Percentiles rank a stretch among this genome's conserved stretches.
Evolutionary conservation across 2,797 vertebrate genomes (phyloP).

Genomic region (Eutrigla gurnardus): DNA sequence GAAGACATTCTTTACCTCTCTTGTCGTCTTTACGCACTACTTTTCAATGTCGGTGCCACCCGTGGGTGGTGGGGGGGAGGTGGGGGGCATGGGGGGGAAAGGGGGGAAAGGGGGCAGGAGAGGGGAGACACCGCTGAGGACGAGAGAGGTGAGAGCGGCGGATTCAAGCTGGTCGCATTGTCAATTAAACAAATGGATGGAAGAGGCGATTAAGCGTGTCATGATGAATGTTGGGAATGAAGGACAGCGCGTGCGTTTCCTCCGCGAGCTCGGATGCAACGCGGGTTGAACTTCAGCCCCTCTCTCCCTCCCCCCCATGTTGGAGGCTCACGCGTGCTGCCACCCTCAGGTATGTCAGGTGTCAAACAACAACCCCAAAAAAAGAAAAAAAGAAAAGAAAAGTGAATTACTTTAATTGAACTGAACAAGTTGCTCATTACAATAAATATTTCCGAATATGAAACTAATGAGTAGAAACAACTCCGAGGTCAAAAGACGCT

Average conservation of each 20-base stretch:
- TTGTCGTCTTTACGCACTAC: slow-evolving; percentile 44
- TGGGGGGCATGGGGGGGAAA: neutral
- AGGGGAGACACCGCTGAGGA: slow-evolving; percentile 25
- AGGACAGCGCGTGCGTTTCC: neutral
- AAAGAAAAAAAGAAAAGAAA: neutral
- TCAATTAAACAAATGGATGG: slow-evolving; percentile 40
- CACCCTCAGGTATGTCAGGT: slow-evolving; percentile 26
- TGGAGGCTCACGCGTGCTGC: neutral
- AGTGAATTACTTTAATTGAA: slow-evolving; percentile 1
- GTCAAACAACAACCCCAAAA: neutral
- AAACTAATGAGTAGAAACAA: slow-evolving; percentile 6
- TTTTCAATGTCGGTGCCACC: slow-evolving; percentile 57
- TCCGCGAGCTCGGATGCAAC: neutral
- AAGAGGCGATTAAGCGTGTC: slow-evolving; percentile 23
- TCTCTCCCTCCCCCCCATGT: neutral
- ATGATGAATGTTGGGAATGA: slow-evolving; percentile 18
- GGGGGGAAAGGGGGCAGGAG: neutral
- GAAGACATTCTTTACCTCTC: slow-evolving; percentile 69
- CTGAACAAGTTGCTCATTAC: slow-evolving; percentile 5
- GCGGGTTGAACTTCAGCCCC: slow-evolving; percentile 13
- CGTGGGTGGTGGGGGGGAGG: slow-evolving; percentile 20
- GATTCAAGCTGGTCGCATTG: slow-evolving; percentile 11
- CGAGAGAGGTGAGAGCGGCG: slow-evolving; percentile 36
- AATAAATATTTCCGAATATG: neutral
- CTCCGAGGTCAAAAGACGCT: slow-evolving; percentile 4